phyloP scores from a whole-genome alignment of 2,113 vertebrate species.

The Hippopotamus amphibius region DNA sequence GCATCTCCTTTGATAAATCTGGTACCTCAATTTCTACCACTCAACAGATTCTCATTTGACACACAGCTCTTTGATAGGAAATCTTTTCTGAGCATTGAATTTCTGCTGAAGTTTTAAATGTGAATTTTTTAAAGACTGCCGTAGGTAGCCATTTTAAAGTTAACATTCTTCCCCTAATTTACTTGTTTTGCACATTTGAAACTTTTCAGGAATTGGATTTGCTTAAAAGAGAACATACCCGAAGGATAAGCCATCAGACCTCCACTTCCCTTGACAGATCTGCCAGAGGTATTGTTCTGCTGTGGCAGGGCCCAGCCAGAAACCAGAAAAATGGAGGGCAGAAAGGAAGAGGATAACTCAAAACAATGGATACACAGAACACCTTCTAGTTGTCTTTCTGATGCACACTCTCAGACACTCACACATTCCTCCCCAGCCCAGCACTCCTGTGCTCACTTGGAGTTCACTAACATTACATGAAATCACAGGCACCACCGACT shows the following conservation, averaged over 20 bases:
- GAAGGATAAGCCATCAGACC: background rate
- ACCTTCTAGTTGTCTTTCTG: background rate
- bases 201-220: background rate
- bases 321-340: background rate
- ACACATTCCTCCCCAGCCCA: background rate
- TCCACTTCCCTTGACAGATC: background rate
- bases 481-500: background rate
- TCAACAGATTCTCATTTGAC: background rate
- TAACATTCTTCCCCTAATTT: background rate
- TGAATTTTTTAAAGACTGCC: background rate
- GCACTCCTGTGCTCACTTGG: background rate
- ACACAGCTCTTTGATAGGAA: background rate
- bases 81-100: background rate
- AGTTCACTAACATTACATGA: background rate
- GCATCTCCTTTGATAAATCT: background rate
- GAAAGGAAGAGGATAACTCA: background rate
- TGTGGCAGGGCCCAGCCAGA: background rate
- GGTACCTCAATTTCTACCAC: background rate
- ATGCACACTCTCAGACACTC: background rate
- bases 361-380: background rate
- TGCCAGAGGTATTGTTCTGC: background rate
- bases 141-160: background rate
- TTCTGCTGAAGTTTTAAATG: slow-evolving; percentile 30
- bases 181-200: background rate
- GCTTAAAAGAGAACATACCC: background rate